Percentiles rank a stretch among this genome's conserved stretches.
phyloP scores from a whole-genome alignment of 2,888 invertebrate genomes.

The Megalurothrips usitatus region DNA sequence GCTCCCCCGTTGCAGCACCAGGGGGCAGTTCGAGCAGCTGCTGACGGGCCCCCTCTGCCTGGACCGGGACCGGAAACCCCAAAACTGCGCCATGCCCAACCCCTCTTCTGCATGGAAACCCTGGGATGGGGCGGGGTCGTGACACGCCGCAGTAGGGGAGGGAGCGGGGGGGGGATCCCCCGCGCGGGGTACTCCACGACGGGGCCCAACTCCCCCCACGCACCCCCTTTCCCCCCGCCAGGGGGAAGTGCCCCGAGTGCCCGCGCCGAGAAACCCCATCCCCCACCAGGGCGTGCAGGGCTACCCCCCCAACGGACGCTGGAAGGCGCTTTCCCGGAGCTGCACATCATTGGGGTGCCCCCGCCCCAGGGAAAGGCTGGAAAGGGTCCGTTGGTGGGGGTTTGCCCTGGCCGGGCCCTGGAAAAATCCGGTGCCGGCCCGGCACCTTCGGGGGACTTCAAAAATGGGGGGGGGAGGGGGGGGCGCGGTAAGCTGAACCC shows the following conservation, averaged over 20 bases:
- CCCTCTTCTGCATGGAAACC: constrained; percentile 99
- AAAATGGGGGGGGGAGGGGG: constrained; percentile 53
- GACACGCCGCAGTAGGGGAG: constrained; percentile 85
- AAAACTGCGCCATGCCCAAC: constrained; percentile 97
- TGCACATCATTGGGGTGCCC: constrained; percentile 98
- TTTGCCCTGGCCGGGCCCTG: too few relatives aligned
- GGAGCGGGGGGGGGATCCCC: too few relatives aligned
- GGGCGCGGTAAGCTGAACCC: too few relatives aligned
- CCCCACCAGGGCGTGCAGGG: constrained; percentile 92
- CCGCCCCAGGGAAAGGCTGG: too few relatives aligned
- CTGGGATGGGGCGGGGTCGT: constrained; percentile 95
- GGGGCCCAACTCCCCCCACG: too few relatives aligned
- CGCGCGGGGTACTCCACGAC: too few relatives aligned
- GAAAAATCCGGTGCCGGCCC: too few relatives aligned
- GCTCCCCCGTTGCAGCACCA: constrained; percentile 46
- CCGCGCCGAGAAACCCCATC: constrained; percentile 91
- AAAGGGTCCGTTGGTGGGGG: too few relatives aligned
- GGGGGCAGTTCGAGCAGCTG: constrained; percentile 96
- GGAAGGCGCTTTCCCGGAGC: constrained; percentile 87
- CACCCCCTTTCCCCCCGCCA: constrained; percentile 37
- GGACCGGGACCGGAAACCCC: constrained; percentile 95
- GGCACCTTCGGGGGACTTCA: too few relatives aligned
- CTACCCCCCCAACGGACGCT: constrained; percentile 93
- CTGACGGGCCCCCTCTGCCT: constrained; percentile 97
- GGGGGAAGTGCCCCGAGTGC: constrained; percentile 99